Conservation (phyloP, 2,888 invertebrate species). For the Oxycera nigricornis region DNA sequence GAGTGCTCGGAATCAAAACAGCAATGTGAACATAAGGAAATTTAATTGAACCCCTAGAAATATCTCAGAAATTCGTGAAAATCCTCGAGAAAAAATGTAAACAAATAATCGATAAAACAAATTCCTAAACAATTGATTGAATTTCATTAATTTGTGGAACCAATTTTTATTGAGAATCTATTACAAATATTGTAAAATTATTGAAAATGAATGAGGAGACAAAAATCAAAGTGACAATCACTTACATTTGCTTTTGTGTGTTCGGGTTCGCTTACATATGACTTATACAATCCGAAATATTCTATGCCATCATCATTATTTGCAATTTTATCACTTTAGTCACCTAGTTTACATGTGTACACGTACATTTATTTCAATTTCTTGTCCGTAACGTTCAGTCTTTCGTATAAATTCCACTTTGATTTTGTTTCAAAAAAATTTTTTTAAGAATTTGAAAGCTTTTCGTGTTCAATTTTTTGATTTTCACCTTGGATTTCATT, state of each 20-base stretch:
- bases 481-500: too few relatives aligned
- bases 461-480: too few relatives aligned
- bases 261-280: not conserved
- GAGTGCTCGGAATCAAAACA: too few relatives aligned
- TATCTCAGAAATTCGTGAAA: too few relatives aligned
- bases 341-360: not conserved
- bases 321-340: not conserved
- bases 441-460: too few relatives aligned
- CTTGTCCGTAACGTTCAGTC: not conserved
- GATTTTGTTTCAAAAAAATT: too few relatives aligned
- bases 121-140: too few relatives aligned
- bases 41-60: too few relatives aligned
- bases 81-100: too few relatives aligned
- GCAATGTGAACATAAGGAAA: too few relatives aligned
- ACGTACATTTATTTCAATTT: not conserved
- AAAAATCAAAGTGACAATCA: not conserved
- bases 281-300: not conserved
- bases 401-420: not conserved
- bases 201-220: not conserved
- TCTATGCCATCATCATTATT: not conserved
- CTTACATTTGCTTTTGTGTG: not conserved
- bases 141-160: conserved; percentile 3
- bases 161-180: conserved; percentile 6
- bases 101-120: too few relatives aligned
- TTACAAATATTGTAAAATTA: conserved; percentile 16